Base-by-base conservation (phyloP, 2,113 vertebrate species). In the Mobula hypostoma region DNA sequence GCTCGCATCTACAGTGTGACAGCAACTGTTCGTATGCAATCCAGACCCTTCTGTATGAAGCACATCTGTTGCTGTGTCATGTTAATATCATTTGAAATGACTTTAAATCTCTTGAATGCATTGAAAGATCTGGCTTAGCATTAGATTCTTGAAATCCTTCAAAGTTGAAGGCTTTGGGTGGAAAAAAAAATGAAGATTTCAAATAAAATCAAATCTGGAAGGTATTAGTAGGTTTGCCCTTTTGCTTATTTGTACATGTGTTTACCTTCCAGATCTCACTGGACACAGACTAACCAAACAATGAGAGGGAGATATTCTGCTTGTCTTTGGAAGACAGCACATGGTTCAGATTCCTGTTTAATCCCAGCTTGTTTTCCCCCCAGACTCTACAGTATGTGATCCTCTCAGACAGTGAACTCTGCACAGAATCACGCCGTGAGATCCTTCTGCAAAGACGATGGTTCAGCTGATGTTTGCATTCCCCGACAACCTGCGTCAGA, bases 341-440 rank as follows among this genome's bases (percentile, higher is more conserved):
- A 96, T 97, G 97, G 96, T 97, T 97, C 93, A 7, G 95, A 96
- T 97, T 97, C 96, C 95, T 93, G 1, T 95, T 24, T 97, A 97
- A 97, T 96, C 96, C 95, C 91, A 27, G 94, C 95, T 94, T 94
- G 94, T 96, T 95, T 4, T 94, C 96, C 96, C 95, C 95, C 94
- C 94, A 96, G 96, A 95, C 95, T 94, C 63, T 94, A 95, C 94
- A 94, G 95, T 95, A 76, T 95, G 95, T 94, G 96, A 95, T 88
- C 95, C 94, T 95, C 95, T 95, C 96, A 97, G 95, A 96, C 96
- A 95, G 90, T 95, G 91, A 96, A 95, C 95, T 95, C 95, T 95
- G 95, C 95, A 95, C 94, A 95, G 96, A 97, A 97, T 96, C 96
- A 95, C 96, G 96, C 95, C 95, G 96, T 97, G 97, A 97, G 96